Percentiles rank a stretch among this genome's conserved stretches.
Conservation (phyloP, 2,113 vertebrate genomes). For the Sapajus apella region DNA sequence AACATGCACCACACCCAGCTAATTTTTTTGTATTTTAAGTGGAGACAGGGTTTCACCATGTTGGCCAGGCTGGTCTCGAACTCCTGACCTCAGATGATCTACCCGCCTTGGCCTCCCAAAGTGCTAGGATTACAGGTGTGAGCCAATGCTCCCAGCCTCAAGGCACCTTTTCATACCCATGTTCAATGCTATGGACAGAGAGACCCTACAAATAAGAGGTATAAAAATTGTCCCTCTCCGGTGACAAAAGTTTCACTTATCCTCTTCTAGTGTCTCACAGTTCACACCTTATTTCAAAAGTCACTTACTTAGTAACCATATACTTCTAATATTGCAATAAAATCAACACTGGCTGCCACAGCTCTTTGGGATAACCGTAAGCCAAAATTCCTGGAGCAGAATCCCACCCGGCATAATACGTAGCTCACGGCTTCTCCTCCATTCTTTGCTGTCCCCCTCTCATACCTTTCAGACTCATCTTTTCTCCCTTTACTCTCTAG, state of each 20-base stretch:
- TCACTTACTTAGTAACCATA: neutral
- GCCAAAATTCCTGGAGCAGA: neutral
- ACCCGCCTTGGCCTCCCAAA: too few relatives aligned
- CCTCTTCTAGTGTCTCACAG: neutral
- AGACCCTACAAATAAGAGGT: neutral
- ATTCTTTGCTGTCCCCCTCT: neutral
- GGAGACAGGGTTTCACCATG: too few relatives aligned
- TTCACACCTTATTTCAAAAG: neutral
- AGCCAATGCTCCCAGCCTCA: too few relatives aligned
- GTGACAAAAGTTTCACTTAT: neutral
- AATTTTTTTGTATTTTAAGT: too few relatives aligned
- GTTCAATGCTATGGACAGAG: neutral
- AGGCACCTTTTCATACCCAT: neutral
- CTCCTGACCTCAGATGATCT: too few relatives aligned
- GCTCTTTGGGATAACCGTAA: neutral
- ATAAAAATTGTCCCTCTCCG: neutral
- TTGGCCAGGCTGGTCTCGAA: too few relatives aligned
- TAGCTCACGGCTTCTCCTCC: fast-evolving
- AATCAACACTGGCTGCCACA: neutral
- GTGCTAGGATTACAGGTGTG: too few relatives aligned
- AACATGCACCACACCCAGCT: too few relatives aligned
- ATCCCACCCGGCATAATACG: too few relatives aligned
- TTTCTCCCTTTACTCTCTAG: neutral
- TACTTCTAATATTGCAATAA: neutral
- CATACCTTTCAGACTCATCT: neutral